Evolutionary conservation across 2,888 invertebrate genomes (phyloP).

Genomic region (Himalopsyche anomala): DNA sequence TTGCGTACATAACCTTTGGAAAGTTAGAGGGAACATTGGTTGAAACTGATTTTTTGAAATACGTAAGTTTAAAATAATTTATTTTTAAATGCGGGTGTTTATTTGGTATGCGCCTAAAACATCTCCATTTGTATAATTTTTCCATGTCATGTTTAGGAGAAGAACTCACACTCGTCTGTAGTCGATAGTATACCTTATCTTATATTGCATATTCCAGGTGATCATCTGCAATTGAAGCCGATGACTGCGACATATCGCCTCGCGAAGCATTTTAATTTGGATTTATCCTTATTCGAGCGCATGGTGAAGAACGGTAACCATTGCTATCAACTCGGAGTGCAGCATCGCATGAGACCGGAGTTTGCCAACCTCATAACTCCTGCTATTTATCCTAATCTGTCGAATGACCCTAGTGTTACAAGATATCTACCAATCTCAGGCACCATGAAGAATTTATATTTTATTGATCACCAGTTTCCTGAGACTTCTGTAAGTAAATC

Average conservation of each 20-base stretch:
- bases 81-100: too few species aligned
- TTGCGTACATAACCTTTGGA: too few species aligned
- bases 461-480: constrained; percentile 79
- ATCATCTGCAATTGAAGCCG: constrained; percentile 89
- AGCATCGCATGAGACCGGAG: constrained; percentile 85
- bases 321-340: constrained; percentile 78
- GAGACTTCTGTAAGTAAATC: constrained; percentile 76
- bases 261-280: constrained; percentile 81
- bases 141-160: too few species aligned
- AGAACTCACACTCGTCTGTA: too few species aligned
- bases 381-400: constrained; percentile 80
- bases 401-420: constrained; percentile 78
- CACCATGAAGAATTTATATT: constrained; percentile 81
- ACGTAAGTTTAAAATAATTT: too few species aligned
- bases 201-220: constrained; percentile 73
- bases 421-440: constrained; percentile 79
- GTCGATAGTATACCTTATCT: too few species aligned
- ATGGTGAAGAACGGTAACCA: constrained; percentile 83
- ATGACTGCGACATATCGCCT: constrained; percentile 82
- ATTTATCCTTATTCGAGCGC: constrained; percentile 89
- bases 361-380: constrained; percentile 78
- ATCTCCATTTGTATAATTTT: too few species aligned
- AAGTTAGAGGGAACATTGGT: too few species aligned
- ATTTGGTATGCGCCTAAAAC: too few species aligned
- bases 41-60: too few species aligned